Conservation (phyloP, 2,113 vertebrate genomes). For the Lycaon pictus region DNA sequence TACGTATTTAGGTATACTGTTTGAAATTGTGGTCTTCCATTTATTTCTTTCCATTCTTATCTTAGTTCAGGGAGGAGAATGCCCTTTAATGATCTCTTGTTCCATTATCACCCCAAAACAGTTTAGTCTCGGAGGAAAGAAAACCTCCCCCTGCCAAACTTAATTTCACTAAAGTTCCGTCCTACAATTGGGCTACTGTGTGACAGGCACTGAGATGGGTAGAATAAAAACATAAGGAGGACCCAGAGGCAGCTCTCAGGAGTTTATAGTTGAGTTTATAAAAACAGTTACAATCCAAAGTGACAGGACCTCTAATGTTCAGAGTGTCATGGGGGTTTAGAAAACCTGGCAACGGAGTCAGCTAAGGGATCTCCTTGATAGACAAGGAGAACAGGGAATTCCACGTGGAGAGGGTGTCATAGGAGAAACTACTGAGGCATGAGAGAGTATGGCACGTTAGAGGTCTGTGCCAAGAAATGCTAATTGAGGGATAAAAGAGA, state of each 20-base stretch:
- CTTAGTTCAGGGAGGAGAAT: constrained; percentile 21
- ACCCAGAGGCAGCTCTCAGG: neutral
- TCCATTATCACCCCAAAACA: constrained; percentile 34
- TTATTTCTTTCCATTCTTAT: neutral
- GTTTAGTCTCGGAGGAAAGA: neutral
- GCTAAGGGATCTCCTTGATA: constrained; percentile 2
- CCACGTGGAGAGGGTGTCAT: neutral
- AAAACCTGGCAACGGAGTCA: neutral
- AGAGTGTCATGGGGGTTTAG: neutral
- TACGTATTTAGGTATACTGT: constrained; percentile 6
- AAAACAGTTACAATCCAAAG: constrained; percentile 28
- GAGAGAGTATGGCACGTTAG: neutral
- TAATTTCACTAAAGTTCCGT: neutral
- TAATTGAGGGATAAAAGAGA: neutral
- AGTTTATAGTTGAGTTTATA: neutral
- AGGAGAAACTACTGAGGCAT: neutral
- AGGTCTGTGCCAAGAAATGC: constrained; percentile 11
- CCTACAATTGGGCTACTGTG: neutral
- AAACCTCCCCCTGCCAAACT: neutral
- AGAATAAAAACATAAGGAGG: constrained; percentile 28
- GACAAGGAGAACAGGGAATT: neutral
- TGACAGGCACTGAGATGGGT: neutral
- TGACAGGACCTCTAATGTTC: constrained; percentile 37
- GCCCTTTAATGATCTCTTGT: constrained; percentile 19
- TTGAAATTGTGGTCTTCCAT: neutral